These are phyloP conservation scores for Pharmacophagus antenor DNA, from an alignment of 2,888 invertebrate genomes.

Conservation along the genomic window DNA sequence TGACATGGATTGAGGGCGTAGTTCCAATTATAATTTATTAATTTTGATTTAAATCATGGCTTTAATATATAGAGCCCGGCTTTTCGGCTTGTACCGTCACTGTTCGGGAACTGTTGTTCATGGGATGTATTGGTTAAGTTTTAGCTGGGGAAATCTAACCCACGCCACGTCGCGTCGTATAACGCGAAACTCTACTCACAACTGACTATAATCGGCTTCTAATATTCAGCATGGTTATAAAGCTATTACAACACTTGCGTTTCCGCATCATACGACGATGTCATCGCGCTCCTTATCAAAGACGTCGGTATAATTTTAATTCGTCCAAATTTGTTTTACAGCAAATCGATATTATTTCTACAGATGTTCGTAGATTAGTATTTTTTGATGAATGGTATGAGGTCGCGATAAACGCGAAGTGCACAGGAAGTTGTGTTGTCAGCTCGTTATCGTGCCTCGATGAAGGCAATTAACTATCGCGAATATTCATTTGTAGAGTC, in stretches of 20 bases:
- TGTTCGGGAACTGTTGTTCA: too few relatives aligned
- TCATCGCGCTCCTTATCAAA: neutral
- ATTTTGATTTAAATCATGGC: too few relatives aligned
- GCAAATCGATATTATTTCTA: neutral
- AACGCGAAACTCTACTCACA: too few relatives aligned
- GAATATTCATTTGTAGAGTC: slow-evolving; percentile 24
- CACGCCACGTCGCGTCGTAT: too few relatives aligned
- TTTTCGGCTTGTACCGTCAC: too few relatives aligned
- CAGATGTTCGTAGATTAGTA: slow-evolving; percentile 2
- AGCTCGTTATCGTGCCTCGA: slow-evolving; percentile 40
- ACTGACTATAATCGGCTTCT: too few relatives aligned
- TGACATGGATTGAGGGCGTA: too few relatives aligned
- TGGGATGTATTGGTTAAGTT: too few relatives aligned
- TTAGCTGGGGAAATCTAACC: too few relatives aligned
- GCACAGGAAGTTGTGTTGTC: slow-evolving; percentile 50
- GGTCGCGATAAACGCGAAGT: slow-evolving; percentile 40
- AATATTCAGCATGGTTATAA: too few relatives aligned
- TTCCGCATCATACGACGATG: neutral
- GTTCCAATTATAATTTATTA: too few relatives aligned
- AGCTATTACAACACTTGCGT: neutral
- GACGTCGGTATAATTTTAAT: neutral
- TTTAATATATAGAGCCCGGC: too few relatives aligned
- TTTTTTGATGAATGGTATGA: slow-evolving; percentile 29
- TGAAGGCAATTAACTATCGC: slow-evolving; percentile 33
- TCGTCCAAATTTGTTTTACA: neutral